phyloP scores from a whole-genome alignment of 2,113 vertebrate species.

The Odontesthes bonariensis region DNA sequence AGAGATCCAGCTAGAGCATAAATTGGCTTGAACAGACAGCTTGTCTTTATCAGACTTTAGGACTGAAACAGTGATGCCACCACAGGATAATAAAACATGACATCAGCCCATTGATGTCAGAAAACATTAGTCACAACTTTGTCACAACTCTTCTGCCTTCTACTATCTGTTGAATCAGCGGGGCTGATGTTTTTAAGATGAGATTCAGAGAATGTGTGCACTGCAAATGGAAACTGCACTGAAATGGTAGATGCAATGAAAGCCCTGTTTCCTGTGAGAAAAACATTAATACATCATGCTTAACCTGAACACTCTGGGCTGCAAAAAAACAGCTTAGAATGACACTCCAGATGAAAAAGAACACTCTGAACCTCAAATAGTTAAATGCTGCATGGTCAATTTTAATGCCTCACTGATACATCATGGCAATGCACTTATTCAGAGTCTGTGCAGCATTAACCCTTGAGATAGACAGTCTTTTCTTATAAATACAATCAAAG shows the following conservation, averaged over 20 bases:
- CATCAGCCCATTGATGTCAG: constrained; percentile 69
- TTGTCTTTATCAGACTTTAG: constrained; percentile 49
- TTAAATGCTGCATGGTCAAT: constrained; percentile 80
- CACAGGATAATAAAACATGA: constrained; percentile 64
- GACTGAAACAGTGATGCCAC: constrained; percentile 33
- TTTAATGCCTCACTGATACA: constrained; percentile 71
- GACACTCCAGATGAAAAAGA: neutral
- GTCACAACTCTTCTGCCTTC: constrained; percentile 60
- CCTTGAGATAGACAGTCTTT: constrained; percentile 54
- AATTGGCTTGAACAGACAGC: constrained; percentile 35
- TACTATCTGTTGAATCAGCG: constrained; percentile 67
- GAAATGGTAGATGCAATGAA: constrained; percentile 10
- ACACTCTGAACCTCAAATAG: constrained; percentile 64
- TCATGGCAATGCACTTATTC: constrained; percentile 67
- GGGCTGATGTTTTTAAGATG: constrained; percentile 2
- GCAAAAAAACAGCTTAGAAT: constrained; percentile 23
- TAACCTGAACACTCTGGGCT: constrained; percentile 10
- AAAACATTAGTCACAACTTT: constrained; percentile 69
- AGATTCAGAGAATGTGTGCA: constrained; percentile 2
- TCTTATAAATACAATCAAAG: constrained; percentile 65
- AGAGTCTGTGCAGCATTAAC: constrained; percentile 60
- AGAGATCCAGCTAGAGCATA: constrained; percentile 38
- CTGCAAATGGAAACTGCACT: constrained; percentile 12
- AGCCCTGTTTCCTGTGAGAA: constrained; percentile 27
- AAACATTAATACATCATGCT: constrained; percentile 30